These are phyloP conservation scores for Dendrolimus pini DNA, from an alignment of 2,888 invertebrate genomes.

Conservation along the genomic window DNA sequence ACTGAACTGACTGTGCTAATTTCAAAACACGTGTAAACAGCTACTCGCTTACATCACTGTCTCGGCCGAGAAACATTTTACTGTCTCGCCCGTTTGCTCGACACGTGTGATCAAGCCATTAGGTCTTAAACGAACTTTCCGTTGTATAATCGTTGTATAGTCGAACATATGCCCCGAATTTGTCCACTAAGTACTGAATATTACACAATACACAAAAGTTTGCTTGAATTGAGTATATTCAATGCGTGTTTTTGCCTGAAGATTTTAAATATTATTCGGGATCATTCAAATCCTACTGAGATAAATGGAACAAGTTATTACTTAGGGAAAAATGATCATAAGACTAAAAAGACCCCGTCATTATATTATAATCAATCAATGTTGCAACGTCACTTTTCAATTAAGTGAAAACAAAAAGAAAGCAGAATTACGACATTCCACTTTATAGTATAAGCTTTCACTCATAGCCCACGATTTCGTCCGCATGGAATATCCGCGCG, in stretches of 20 bases:
- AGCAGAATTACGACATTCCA: slow-evolving; percentile 3
- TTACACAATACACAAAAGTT: no score
- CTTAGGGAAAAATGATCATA: slow-evolving; percentile 4
- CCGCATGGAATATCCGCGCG: no score
- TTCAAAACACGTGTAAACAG: slow-evolving; percentile 12
- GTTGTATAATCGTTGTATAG: no score
- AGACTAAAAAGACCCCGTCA: slow-evolving; percentile 18
- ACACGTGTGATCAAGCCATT: no score
- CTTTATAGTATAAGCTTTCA: not conserved
- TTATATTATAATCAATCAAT: slow-evolving; percentile 25
- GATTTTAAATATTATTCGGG: no score
- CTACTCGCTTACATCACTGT: not conserved
- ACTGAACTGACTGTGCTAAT: slow-evolving; percentile 14
- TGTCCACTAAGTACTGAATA: no score
- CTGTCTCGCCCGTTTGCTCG: no score
- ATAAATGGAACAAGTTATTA: not conserved
- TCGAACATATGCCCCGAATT: no score
- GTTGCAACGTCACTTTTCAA: slow-evolving; percentile 29
- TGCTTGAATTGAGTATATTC: no score
- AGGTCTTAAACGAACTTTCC: no score
- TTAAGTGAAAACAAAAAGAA: slow-evolving; percentile 27
- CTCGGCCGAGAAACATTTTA: slow-evolving; percentile 1
- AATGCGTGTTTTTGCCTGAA: no score
- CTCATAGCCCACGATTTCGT: not conserved
- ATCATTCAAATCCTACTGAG: no score